Percentiles rank a stretch among this genome's conserved stretches.
Conservation (phyloP, 2,797 vertebrate species). For the Iguana delicatissima region DNA sequence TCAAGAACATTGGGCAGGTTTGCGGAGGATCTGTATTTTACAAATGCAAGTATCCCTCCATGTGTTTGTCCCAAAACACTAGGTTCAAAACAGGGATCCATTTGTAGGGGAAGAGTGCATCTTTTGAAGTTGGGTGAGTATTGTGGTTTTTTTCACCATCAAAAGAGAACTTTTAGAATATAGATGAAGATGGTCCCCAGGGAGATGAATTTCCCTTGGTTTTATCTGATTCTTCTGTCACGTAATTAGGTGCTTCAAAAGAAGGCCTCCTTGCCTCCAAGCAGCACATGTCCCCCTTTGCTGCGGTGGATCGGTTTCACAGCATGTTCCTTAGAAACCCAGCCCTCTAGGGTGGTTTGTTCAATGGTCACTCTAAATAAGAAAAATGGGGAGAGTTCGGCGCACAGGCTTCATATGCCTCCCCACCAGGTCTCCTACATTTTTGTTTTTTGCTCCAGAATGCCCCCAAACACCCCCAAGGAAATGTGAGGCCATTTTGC, state of each 20-base stretch:
- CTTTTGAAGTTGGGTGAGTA: too few relatives aligned
- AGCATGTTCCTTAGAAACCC: neutral
- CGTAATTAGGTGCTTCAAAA: neutral
- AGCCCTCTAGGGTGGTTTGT: neutral
- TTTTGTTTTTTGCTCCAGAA: too few relatives aligned
- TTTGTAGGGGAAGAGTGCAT: neutral
- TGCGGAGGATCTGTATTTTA: too few relatives aligned
- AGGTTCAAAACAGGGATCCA: neutral
- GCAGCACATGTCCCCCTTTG: neutral
- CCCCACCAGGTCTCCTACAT: too few relatives aligned
- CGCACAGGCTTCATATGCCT: too few relatives aligned
- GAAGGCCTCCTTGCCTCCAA: neutral
- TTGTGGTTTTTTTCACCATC: neutral
- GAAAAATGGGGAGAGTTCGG: too few relatives aligned
- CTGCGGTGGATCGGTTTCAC: conserved; percentile 6
- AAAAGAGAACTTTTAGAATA: neutral
- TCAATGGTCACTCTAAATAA: neutral
- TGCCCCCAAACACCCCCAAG: too few relatives aligned
- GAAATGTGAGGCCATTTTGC: too few relatives aligned
- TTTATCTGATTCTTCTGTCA: neutral
- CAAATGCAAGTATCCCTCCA: neutral
- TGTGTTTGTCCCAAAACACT: neutral
- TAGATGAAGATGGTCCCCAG: neutral
- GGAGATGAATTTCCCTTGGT: neutral
- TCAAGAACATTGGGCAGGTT: too few relatives aligned